A percentile compares a stretch with the other conserved stretches of the same genome.
Evolutionary conservation across 2,888 invertebrate species (phyloP).

Genomic region (Cerastoderma edule): DNA sequence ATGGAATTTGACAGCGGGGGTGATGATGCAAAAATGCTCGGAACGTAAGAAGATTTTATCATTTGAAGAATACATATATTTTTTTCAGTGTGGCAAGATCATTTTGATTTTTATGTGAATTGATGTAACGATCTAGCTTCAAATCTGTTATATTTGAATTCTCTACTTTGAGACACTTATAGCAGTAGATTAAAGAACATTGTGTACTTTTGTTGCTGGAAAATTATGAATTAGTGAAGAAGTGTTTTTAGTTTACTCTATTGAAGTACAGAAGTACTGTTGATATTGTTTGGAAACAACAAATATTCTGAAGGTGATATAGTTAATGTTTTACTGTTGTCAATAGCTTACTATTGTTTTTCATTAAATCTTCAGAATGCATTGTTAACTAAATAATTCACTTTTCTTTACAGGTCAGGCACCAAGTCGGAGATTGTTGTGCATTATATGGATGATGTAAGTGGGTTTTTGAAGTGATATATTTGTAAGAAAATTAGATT

Average conservation of each 20-base stretch:
- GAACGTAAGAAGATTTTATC: conserved; percentile 54
- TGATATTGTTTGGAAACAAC: neutral
- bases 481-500: neutral
- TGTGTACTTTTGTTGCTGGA: too few relatives aligned
- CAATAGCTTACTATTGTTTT: too few relatives aligned
- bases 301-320: too few relatives aligned
- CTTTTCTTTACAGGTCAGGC: conserved; percentile 66
- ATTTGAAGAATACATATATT: neutral
- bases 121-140: too few relatives aligned
- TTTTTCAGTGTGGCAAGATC: neutral
- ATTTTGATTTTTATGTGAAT: too few relatives aligned
- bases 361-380: neutral
- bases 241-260: neutral
- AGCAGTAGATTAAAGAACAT: too few relatives aligned
- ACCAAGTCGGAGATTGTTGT: conserved; percentile 77
- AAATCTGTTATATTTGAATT: too few relatives aligned
- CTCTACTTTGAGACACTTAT: too few relatives aligned
- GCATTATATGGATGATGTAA: conserved; percentile 79
- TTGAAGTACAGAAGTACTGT: neutral
- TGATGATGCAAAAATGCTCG: conserved; percentile 69
- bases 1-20: conserved; percentile 77
- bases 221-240: too few relatives aligned
- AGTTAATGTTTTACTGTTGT: too few relatives aligned
- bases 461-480: conserved; percentile 38
- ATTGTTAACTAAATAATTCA: neutral